Conservation (phyloP, 53 echinoderm and acorn worm genomes). For the Henricia sp. region DNA sequence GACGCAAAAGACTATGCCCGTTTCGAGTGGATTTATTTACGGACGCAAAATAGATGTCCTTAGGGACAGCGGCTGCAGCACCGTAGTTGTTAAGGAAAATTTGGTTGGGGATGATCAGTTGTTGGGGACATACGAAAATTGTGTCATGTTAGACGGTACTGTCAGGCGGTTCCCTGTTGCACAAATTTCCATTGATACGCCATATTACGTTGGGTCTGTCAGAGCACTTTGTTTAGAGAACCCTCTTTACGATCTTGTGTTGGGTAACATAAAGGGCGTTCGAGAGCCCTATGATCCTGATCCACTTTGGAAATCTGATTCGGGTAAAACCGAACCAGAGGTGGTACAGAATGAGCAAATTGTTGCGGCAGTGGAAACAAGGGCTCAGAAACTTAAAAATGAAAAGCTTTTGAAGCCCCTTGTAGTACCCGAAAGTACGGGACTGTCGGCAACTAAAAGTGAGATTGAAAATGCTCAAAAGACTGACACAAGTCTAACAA, state of each 20-base stretch:
- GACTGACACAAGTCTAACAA: not conserved
- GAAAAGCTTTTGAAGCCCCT: not conserved
- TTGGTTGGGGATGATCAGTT: conserved; percentile 1
- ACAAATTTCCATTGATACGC: not conserved
- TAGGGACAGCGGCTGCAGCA: not conserved
- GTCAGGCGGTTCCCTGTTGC: conserved; percentile 8
- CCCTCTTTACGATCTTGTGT: conserved; percentile 17
- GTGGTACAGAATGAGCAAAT: not conserved
- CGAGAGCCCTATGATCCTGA: conserved; percentile 5
- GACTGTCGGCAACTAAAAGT: not conserved
- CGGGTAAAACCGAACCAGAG: no score
- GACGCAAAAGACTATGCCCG: not conserved
- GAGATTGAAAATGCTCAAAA: conserved; percentile 10
- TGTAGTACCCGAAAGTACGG: not conserved
- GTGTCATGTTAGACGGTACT: conserved; percentile 11
- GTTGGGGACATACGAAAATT: not conserved
- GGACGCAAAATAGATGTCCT: not conserved
- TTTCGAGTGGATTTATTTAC: not conserved
- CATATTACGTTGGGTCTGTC: not conserved
- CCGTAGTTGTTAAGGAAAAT: not conserved
- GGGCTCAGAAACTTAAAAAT: not conserved
- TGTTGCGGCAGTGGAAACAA: conserved; percentile 14
- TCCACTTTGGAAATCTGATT: not conserved
- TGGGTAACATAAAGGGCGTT: conserved; percentile 28
- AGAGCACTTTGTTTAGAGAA: conserved; percentile 8